Percentiles rank a stretch among this genome's conserved stretches.
Conservation (phyloP, 2,113 vertebrate species). For the Apaloderma vittatum region DNA sequence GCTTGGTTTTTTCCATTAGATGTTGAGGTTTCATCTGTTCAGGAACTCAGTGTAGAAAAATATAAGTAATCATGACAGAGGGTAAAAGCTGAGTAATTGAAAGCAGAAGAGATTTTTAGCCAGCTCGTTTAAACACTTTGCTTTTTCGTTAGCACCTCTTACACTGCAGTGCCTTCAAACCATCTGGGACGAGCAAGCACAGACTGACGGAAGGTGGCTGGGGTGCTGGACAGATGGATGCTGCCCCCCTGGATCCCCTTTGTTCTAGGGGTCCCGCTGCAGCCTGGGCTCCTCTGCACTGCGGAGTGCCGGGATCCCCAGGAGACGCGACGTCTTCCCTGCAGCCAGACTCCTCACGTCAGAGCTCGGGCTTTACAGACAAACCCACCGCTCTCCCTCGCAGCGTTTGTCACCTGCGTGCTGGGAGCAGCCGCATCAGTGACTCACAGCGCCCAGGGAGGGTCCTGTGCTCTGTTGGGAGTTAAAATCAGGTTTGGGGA, state of each 20-base stretch:
- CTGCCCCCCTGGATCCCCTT: too few species aligned
- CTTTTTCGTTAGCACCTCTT: neutral
- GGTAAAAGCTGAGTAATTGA: neutral
- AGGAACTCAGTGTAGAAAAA: neutral
- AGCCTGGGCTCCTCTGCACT: too few species aligned
- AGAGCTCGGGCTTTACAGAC: neutral
- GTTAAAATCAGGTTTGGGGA: neutral
- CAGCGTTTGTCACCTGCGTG: neutral
- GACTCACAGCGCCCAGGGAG: neutral
- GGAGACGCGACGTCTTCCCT: neutral
- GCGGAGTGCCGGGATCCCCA: too few species aligned
- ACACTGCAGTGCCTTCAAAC: neutral
- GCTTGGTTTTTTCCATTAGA: neutral
- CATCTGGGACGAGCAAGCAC: neutral
- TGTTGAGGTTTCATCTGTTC: neutral
- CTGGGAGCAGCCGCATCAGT: accelerated
- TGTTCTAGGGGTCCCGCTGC: too few species aligned
- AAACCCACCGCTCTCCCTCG: neutral
- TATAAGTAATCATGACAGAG: neutral
- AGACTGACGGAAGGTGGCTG: too few species aligned
- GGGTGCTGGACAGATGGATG: neutral
- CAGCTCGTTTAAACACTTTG: neutral
- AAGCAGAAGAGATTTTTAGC: neutral
- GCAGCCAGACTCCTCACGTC: neutral
- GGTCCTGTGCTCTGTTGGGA: neutral